Base-by-base conservation (phyloP, 1,140 invertebrate species). In the Drosophila insularis region DNA sequence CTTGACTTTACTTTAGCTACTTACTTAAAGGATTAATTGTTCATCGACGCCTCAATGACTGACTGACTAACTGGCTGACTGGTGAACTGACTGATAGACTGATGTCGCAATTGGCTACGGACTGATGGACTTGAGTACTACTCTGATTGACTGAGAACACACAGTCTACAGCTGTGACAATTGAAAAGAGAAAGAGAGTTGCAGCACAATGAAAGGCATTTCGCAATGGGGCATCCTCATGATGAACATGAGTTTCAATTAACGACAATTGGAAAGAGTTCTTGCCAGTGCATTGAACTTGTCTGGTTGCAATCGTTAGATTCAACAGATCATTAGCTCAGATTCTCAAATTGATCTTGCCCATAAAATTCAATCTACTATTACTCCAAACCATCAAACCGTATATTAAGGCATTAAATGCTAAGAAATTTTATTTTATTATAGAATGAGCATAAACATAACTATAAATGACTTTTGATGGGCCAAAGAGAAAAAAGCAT, bases 21-120 rank as follows among this genome's bases (percentile, higher is more conserved):
- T 75, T 81, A 63, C 69, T 70, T 56, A 53, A 71, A 76, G 72
- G 84, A 89, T 87, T 87, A 89, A 87, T 87, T 87, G 72, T 71
- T 23, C 4, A 17, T 2, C 4, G 31, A 17, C 31, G 53, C 31
- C 35, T 71, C 71, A 78, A 71, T 69, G 60, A 76, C 55, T 76
- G 70, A 54, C 39, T 39, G 37, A 13, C 11, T 1, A 39, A 13
- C 13, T 40, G 13, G 6, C 2, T 1, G 14, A 46, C 14, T 46
- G 46, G 4, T 27, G 27, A 27, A 58, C 61, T 14, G 54, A 63
- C 63, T 71, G 75, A 81, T 74, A 66, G 59, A 73, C 61, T 77
- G n/a, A n/a, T n/a, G 70, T 27, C 6, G 23, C 23, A 27, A 27
- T 27, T 27, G 27, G 27, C 5, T 5, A 54, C 10, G 32, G 32